phyloP scores from a whole-genome alignment of 1,140 invertebrate genomes.

The Globodera ellingtonae region DNA sequence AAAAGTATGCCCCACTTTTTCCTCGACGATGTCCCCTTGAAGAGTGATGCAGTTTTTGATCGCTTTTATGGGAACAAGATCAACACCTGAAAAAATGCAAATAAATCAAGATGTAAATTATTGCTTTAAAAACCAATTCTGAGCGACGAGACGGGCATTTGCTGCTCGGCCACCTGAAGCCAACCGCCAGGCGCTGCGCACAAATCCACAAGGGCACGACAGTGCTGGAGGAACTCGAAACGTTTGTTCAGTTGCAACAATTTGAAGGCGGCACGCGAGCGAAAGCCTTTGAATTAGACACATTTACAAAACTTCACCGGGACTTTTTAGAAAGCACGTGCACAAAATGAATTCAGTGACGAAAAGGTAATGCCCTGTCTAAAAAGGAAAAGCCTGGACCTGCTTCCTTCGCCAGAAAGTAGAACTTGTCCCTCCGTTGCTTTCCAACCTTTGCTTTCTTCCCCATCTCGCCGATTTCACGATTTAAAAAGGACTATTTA shows the following conservation, averaged over 20 bases:
- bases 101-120: neutral
- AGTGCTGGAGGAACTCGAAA: slow-evolving; percentile 93
- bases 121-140: slow-evolving; percentile 74
- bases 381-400: slow-evolving; percentile 71
- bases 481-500: neutral
- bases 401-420: slow-evolving; percentile 96
- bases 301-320: slow-evolving; percentile 6
- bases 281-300: slow-evolving; percentile 75
- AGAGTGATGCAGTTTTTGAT: slow-evolving; percentile 86
- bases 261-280: slow-evolving; percentile 96
- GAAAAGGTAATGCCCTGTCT: too few relatives aligned
- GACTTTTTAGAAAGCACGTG: neutral
- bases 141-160: slow-evolving; percentile 94
- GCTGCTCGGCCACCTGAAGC: slow-evolving; percentile 98
- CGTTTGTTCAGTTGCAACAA: slow-evolving; percentile 95
- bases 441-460: slow-evolving; percentile 97
- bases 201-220: slow-evolving; percentile 91
- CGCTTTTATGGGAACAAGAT: slow-evolving; percentile 91
- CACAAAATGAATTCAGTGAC: too few relatives aligned
- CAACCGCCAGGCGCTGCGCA: slow-evolving; percentile 99
- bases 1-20: slow-evolving; percentile 67
- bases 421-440: slow-evolving; percentile 95
- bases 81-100: slow-evolving; percentile 74
- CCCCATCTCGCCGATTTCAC: slow-evolving; percentile 74
- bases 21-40: slow-evolving; percentile 92